phyloP scores from a whole-genome alignment of 2,888 invertebrate species.

The Tetheella fluctuosa region DNA sequence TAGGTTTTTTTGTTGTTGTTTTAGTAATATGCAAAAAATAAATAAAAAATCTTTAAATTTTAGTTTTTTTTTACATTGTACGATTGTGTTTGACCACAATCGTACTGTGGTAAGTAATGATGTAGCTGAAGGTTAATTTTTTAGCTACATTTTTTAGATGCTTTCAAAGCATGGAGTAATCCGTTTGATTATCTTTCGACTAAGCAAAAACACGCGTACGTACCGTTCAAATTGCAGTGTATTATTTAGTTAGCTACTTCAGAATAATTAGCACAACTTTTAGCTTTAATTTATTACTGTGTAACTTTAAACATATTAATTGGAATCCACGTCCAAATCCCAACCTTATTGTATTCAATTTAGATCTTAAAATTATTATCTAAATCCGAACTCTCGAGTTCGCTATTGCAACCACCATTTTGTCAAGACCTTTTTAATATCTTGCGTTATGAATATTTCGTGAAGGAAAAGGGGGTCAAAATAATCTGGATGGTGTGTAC shows the following conservation, averaged over 20 bases:
- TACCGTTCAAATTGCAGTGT: neutral
- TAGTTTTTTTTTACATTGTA: too few relatives aligned
- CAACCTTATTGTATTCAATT: conserved; percentile 18
- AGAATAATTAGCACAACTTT: conserved; percentile 15
- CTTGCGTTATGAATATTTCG: conserved; percentile 21
- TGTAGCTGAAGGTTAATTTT: neutral
- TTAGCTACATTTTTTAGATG: too few relatives aligned
- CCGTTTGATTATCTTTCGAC: neutral
- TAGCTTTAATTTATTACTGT: conserved; percentile 38
- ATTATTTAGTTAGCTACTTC: conserved; percentile 12
- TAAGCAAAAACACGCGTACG: conserved; percentile 6
- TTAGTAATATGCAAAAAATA: neutral
- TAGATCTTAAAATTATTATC: conserved; percentile 26
- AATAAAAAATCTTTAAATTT: too few relatives aligned
- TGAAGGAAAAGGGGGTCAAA: conserved; percentile 32
- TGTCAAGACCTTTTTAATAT: conserved; percentile 27
- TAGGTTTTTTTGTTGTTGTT: neutral
- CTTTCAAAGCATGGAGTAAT: neutral
- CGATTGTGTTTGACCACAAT: too few relatives aligned
- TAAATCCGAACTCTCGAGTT: conserved; percentile 23
- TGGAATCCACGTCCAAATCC: conserved; percentile 7
- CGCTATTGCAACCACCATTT: conserved; percentile 27
- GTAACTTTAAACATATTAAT: conserved; percentile 35
- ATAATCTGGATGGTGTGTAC: conserved; percentile 39
- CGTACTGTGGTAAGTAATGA: too few relatives aligned